Base-by-base conservation (phyloP, 2,113 vertebrate genomes). In the Falcunculus frontatus region DNA sequence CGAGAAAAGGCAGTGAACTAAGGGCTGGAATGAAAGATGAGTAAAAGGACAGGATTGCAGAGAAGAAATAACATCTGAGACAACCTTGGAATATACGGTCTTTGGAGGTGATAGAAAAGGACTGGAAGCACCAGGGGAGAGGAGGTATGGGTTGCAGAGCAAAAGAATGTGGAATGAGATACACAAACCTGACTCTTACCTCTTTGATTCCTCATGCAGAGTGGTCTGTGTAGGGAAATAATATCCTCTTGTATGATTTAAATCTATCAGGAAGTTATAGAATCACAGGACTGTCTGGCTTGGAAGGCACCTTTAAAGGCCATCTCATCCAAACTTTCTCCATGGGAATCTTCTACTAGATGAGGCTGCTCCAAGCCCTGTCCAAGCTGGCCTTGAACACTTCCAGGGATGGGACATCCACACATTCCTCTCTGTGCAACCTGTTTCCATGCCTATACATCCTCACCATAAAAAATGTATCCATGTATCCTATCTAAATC, bases 121-220 rank as follows among this genome's bases (percentile, higher is more conserved):
- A 77, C 7, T 37, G 12, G 27, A 64, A 82, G 7, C 26, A 49
- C 4, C 7, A 16, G 4, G 9, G 6, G 9, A 76, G 22, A 72
- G 11, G 13, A 50, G 9, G 14, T 33, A 46, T 0, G 1, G 15
- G 9, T 17, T 73, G 6, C 29, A 62, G 20, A 77, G 33, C 0
- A 7, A 87, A 84, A 21, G 8, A 55, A 29, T 25, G 6, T 35
- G 21, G 15, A 86, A 79, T 13, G 16, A 78, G 11, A 57, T 37
- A 5, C 7, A 77, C 13, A 76, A 53, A 64, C 4, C 20, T 42
- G 19, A 3, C 23, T 79, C 16, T 15, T n/a, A 46, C 8, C 3
- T 19, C n/a, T 64, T 60, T 55, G 27, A 26, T 8, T 77, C 17
- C 8, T 76, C 23, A 33, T 56, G 35, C 29, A 55, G n/a, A 42